Base-by-base conservation (phyloP, 2,888 invertebrate genomes). In the Frankliniella fusca region DNA sequence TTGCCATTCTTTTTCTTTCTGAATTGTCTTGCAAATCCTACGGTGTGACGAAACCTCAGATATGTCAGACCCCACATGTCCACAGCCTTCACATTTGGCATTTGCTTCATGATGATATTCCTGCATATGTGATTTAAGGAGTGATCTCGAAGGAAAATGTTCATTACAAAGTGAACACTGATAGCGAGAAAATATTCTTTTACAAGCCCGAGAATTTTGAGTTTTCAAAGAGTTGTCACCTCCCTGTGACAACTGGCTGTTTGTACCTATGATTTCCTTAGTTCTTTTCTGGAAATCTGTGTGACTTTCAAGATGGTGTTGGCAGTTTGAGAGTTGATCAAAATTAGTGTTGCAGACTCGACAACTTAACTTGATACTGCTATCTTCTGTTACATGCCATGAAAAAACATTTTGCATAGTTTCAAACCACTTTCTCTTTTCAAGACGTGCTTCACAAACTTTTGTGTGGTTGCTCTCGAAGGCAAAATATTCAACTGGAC, bases 111-210 rank as follows among this genome's bases (percentile, higher is more conserved):
- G 70, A 12, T 76, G 20, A 54, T 15, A 12, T 23, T 76, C 23
- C 70, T 76, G 23, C n/a, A 76, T 18, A 61, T 61, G 61, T 61
- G 18, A n/a, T n/a, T 76, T 76, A n/a, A 76, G 12, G 9, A 9
- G 9, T 27, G 27, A 10, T 61, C 27, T 76, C 5, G 70, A 7
- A 23, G 23, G 7, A 9, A n/a, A 27, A 27, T 12, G 70, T 27
- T 76, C 70, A 76, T 27, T 76, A 23, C 70, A 76, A 76, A 76
- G 27, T n/a, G 70, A 76, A 76, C 70, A 76, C 23, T 76, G 70
- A 12, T 27, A 76, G 27, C 70, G 27, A 3, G 70, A 27, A 23
- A 27, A 10, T 10, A 27, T 76, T 23, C 12, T 23, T 27, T 76
- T 27, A 38, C 3, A 3, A 38, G 38, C 38, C 38, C 2, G 38